These are phyloP conservation scores for Drosophila rubida DNA, from an alignment of 2,888 invertebrate genomes.

Conservation along the genomic window DNA sequence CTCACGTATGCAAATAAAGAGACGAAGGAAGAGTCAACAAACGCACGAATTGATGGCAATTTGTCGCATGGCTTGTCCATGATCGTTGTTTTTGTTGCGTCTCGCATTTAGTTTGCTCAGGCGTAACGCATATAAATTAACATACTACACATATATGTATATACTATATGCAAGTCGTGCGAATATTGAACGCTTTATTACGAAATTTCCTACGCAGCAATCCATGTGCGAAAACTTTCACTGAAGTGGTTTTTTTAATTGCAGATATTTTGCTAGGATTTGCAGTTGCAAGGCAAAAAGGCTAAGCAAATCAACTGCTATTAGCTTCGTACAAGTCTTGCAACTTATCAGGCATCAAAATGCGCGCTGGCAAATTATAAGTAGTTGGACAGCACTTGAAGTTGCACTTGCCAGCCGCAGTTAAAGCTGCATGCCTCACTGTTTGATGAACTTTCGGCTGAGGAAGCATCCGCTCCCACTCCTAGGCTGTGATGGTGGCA, in stretches of 20 bases:
- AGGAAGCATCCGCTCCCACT: constrained; percentile 28
- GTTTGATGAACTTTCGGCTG: constrained; percentile 73
- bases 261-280: constrained; percentile 45
- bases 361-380: constrained; percentile 51
- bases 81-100: constrained; percentile 16
- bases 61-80: constrained; percentile 56
- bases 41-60: constrained; percentile 67
- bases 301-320: constrained; percentile 52
- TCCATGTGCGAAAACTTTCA: constrained; percentile 66
- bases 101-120: constrained; percentile 10
- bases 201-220: constrained; percentile 58
- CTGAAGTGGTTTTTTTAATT: constrained; percentile 66
- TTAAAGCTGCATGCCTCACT: constrained; percentile 45
- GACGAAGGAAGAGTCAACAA: constrained; percentile 65
- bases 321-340: constrained; percentile 34
- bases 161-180: constrained; percentile 39
- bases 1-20: constrained; percentile 64
- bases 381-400: constrained; percentile 35
- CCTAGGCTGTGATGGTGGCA: constrained; percentile 56
- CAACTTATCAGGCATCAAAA: constrained; percentile 55
- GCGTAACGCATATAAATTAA: constrained; percentile 63
- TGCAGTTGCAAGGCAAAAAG: constrained; percentile 18
- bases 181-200: constrained; percentile 61
- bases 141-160: constrained; percentile 33
- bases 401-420: constrained; percentile 41